phyloP scores from a whole-genome alignment of 2,888 invertebrate species.

The Metallyticus violacea region DNA sequence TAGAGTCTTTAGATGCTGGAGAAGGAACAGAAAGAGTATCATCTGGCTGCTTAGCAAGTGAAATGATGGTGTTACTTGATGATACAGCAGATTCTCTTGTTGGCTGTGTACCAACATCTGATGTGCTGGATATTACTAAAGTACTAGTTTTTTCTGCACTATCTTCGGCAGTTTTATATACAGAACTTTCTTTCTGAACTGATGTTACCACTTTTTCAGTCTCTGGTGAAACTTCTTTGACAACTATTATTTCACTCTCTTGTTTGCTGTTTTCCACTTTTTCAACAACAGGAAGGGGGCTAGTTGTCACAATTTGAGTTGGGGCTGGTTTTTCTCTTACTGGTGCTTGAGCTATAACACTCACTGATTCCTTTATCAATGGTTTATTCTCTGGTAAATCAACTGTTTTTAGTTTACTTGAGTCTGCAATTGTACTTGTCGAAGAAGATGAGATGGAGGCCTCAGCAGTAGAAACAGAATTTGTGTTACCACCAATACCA shows the following conservation, averaged over 20 bases:
- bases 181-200: neutral
- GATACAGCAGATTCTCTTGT: neutral
- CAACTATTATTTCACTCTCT: neutral
- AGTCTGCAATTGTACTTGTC: neutral
- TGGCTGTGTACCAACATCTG: neutral
- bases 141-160: neutral
- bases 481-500: constrained; percentile 44
- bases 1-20: constrained; percentile 4
- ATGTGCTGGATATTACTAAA: constrained; percentile 3
- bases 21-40: constrained; percentile 17
- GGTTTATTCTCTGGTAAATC: neutral
- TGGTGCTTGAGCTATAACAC: constrained; percentile 29
- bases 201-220: neutral
- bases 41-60: neutral
- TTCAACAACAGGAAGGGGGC: neutral
- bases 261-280: neutral
- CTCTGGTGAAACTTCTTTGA: neutral
- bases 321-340: neutral
- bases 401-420: constrained; percentile 1
- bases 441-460: neutral
- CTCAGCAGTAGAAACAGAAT: constrained; percentile 41
- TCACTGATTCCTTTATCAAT: constrained; percentile 18
- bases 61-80: neutral
- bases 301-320: neutral
- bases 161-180: neutral